Conservation (phyloP, 2,888 invertebrate genomes). For the Liposcelis brunnea region DNA sequence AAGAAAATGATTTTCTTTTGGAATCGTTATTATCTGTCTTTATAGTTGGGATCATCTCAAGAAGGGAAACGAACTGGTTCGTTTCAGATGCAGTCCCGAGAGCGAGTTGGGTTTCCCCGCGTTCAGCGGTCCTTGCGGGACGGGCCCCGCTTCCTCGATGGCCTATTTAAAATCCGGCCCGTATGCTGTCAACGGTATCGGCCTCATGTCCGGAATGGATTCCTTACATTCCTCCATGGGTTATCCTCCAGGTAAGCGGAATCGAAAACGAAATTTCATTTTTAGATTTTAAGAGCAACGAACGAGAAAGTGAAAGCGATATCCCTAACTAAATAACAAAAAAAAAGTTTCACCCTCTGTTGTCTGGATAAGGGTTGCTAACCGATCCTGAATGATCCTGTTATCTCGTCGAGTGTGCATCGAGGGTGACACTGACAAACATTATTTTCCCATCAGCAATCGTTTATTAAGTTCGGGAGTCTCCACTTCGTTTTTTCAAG, state of each 20-base stretch:
- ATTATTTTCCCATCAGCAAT: no score
- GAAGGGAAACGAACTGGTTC: conserved; percentile 5
- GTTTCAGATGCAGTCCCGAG: conserved; percentile 36
- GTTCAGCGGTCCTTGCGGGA: conserved; percentile 36
- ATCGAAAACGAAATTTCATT: conserved; percentile 10
- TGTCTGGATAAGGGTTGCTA: no score
- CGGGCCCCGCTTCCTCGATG: conserved; percentile 27
- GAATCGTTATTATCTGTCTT: no score
- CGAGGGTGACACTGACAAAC: no score
- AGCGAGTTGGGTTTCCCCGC: conserved; percentile 39
- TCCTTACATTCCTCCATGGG: conserved; percentile 47
- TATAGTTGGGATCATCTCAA: no score
- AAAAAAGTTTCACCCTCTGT: no score
- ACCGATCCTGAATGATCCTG: no score
- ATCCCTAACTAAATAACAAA: no score
- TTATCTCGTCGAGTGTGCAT: no score
- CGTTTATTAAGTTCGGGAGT: no score
- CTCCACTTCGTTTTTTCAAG: no score
- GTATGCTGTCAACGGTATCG: conserved; percentile 36
- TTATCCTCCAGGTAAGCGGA: conserved; percentile 41
- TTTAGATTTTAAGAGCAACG: background rate
- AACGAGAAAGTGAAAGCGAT: background rate
- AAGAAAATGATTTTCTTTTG: no score
- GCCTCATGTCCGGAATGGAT: conserved; percentile 40
- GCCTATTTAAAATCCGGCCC: conserved; percentile 40